Conservation (phyloP, 1,140 invertebrate species). For the Maconellicoccus hirsutus region DNA sequence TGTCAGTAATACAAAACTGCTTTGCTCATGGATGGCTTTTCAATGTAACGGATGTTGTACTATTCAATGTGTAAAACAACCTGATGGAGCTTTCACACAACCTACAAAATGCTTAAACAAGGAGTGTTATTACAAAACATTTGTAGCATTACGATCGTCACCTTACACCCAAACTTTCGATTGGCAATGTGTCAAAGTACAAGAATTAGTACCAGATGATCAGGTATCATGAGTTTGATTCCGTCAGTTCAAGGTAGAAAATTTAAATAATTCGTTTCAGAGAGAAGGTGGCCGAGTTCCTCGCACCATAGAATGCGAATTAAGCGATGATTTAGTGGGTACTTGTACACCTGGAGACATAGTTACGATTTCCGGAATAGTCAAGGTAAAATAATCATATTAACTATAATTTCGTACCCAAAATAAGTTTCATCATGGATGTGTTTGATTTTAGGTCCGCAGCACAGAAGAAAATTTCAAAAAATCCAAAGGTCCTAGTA, state of each 20-base stretch:
- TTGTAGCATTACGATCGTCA: slow-evolving; percentile 54
- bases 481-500: slow-evolving; percentile 42
- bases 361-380: slow-evolving; percentile 72
- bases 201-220: slow-evolving; percentile 54
- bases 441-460: slow-evolving; percentile 34
- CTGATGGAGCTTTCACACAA: slow-evolving; percentile 45
- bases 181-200: slow-evolving; percentile 68
- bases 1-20: slow-evolving; percentile 59
- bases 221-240: slow-evolving; percentile 36
- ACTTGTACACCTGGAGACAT: slow-evolving; percentile 78
- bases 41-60: slow-evolving; percentile 53
- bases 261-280: slow-evolving; percentile 34
- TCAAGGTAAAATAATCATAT: slow-evolving; percentile 47
- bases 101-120: slow-evolving; percentile 43
- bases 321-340: slow-evolving; percentile 76
- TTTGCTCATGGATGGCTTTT: slow-evolving; percentile 69
- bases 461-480: slow-evolving; percentile 36
- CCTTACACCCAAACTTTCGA: slow-evolving; percentile 57
- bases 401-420: slow-evolving; percentile 34
- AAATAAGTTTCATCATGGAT: slow-evolving; percentile 15
- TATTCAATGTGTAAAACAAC: slow-evolving; percentile 46
- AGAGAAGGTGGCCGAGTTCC: slow-evolving; percentile 64
- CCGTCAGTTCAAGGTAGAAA: neutral
- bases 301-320: slow-evolving; percentile 74
- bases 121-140: slow-evolving; percentile 47